Evolutionary conservation across 2,797 vertebrate species (phyloP).

Genomic region (Epinephelus awoara): DNA sequence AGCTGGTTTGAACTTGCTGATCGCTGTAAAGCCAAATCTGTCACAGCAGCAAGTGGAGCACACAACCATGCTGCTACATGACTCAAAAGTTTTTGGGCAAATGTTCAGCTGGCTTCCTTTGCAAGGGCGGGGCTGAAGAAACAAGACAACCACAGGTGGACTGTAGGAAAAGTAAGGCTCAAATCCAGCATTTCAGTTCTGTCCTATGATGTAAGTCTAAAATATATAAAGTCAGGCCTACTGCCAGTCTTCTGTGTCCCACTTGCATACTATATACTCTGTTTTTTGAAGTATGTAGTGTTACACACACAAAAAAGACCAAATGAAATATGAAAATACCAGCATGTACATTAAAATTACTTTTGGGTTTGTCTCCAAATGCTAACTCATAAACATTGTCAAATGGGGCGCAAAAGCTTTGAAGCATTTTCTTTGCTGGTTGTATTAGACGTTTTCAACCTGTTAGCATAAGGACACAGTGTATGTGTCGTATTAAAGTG

Average conservation of each 20-base stretch:
- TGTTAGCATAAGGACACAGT: background rate
- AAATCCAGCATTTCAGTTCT: constrained; percentile 73
- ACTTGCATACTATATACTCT: constrained; percentile 22
- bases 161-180: constrained; percentile 49
- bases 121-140: background rate
- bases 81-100: background rate
- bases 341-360: background rate
- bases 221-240: constrained; percentile 36
- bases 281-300: background rate
- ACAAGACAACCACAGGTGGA: background rate
- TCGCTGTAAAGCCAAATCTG: constrained; percentile 1
- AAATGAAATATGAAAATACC: background rate
- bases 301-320: background rate
- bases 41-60: constrained; percentile 5
- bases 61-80: constrained; percentile 1
- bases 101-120: constrained; percentile 20
- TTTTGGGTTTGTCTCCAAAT: background rate
- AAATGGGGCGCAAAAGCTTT: background rate
- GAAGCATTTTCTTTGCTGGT: background rate
- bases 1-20: constrained; percentile 27
- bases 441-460: constrained; percentile 7
- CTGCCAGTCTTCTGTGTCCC: constrained; percentile 24
- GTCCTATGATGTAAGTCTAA: constrained; percentile 35
- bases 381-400: background rate
- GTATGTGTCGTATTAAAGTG: constrained; percentile 19